Evolutionary conservation across 37 sponge, comb jelly and placozoan genomes (phyloP), one percentile per base, ranked within the genome.

Genomic region (Lycopodina hypogea): DNA sequence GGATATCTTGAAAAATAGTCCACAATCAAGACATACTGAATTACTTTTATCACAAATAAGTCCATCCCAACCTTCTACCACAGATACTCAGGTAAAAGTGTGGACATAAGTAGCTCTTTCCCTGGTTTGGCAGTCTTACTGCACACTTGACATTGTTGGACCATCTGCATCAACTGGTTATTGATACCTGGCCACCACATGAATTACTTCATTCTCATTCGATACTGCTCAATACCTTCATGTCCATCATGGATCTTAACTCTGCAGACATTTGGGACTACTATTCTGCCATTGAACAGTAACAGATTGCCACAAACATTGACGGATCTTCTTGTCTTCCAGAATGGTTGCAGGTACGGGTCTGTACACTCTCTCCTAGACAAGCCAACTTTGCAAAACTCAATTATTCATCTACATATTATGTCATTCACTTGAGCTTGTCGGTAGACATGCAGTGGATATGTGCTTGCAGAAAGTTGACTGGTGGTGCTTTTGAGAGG

Each of bases 31-130:
- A 52, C 15, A 9, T 45, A 45, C 4, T 45, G 48, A 45, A 45
- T 45, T 45, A 4, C 48, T 45, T 45, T 45, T 45, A 45, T 12
- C 9, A 69, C 69, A 34, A 45, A 45, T 9, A 87, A 56, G 35
- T 87, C 87, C 6, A 72, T 81, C 2, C 63, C 87, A 1, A 87
- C 82, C 40, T 50, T n/a, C 48, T 87, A 76, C 87, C 87, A 87
- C 2, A 82, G 87, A 48, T 71, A 61, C 8, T 75, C 63, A 1
- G 87, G 82, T n/a, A 87, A 56, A 3, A 51, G 72, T 4, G 82
- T 38, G 17, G 56, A 19, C 2, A 77, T 35, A 53, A 87, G 65
- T 15, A 82, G 77, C 30, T 81, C 87, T 72, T 56, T 69, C 1
- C 7, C 3, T 11, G 71, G 78, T 41, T 1, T 58, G 61, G 0